These are phyloP conservation scores for Monopis laevigella DNA, from an alignment of 2,888 invertebrate species.

Conservation along the genomic window DNA sequence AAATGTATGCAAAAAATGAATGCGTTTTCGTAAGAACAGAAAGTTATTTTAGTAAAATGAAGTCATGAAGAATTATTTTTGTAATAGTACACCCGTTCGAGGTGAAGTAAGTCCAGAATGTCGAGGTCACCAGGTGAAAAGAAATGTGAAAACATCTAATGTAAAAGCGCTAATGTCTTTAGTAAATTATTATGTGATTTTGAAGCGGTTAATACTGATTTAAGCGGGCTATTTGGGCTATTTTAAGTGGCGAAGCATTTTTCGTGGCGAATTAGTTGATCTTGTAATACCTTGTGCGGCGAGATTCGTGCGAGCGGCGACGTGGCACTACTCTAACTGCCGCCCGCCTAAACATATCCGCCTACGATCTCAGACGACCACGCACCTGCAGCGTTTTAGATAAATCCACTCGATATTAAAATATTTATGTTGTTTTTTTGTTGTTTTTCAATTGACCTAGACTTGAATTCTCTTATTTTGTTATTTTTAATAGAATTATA, in stretches of 20 bases:
- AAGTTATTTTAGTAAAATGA: conserved; percentile 55
- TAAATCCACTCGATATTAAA: too few relatives aligned
- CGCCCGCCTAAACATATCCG: conserved; percentile 25
- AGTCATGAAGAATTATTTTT: conserved; percentile 56
- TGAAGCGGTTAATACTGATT: conserved; percentile 4
- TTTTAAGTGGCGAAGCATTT: conserved; percentile 8
- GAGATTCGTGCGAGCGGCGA: conserved; percentile 62
- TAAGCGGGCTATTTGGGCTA: conserved; percentile 3
- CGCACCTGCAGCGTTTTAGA: conserved; percentile 52
- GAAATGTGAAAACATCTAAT: conserved; percentile 31
- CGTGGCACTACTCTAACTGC: conserved; percentile 60
- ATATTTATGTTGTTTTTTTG: too few relatives aligned
- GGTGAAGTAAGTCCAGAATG: conserved; percentile 48
- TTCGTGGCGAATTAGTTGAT: conserved; percentile 4
- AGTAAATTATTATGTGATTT: conserved; percentile 9
- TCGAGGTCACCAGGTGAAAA: conserved; percentile 47
- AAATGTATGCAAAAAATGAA: not conserved
- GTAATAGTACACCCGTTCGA: conserved; percentile 42
- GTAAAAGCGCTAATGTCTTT: conserved; percentile 45
- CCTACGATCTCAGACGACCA: conserved; percentile 34
- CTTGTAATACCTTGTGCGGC: conserved; percentile 55
- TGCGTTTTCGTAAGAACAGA: conserved; percentile 24
- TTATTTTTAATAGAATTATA: too few relatives aligned
- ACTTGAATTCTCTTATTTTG: too few relatives aligned
- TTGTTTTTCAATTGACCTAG: too few relatives aligned